These are phyloP conservation scores for Allygus modestus DNA, from an alignment of 2,888 invertebrate genomes.

Conservation along the genomic window DNA sequence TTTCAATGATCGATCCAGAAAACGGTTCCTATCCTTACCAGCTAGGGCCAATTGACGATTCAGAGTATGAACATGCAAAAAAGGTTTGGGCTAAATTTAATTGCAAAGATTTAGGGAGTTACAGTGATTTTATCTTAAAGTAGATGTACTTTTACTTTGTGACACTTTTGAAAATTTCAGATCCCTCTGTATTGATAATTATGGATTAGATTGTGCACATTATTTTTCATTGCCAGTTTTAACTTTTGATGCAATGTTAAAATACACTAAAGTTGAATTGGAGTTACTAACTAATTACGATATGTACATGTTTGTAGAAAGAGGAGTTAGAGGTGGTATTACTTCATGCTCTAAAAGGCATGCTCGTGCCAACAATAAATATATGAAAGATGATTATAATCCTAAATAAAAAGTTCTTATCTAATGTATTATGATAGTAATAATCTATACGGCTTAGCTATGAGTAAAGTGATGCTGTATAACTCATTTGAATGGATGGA, in stretches of 20 bases:
- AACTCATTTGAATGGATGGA: too few species aligned
- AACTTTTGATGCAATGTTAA: slow-evolving; percentile 55
- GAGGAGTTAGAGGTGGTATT: slow-evolving; percentile 63
- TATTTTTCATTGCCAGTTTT: slow-evolving; percentile 58
- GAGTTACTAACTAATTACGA: slow-evolving; percentile 63
- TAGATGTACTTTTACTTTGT: slow-evolving; percentile 59
- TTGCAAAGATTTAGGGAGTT: slow-evolving; percentile 71
- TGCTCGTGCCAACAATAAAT: slow-evolving; percentile 54
- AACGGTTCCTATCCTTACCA: neutral
- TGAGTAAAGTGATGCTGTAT: too few species aligned
- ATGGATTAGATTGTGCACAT: slow-evolving; percentile 10
- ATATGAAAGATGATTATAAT: too few species aligned
- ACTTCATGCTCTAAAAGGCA: too few species aligned
- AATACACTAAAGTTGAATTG: slow-evolving; percentile 55
- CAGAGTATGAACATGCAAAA: slow-evolving; percentile 72
- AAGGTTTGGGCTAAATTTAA: slow-evolving; percentile 72
- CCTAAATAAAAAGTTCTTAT: too few species aligned
- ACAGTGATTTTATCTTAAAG: slow-evolving; percentile 67
- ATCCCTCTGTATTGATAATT: slow-evolving; percentile 53
- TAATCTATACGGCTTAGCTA: too few species aligned
- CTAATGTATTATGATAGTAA: too few species aligned
- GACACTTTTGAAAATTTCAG: slow-evolving; percentile 7
- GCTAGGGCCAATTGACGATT: neutral
- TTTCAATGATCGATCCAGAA: slow-evolving; percentile 65
- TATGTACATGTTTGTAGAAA: slow-evolving; percentile 62